These are phyloP conservation scores for Cottoperca gobio DNA, from an alignment of 2,797 vertebrate genomes.

Conservation along the genomic window DNA sequence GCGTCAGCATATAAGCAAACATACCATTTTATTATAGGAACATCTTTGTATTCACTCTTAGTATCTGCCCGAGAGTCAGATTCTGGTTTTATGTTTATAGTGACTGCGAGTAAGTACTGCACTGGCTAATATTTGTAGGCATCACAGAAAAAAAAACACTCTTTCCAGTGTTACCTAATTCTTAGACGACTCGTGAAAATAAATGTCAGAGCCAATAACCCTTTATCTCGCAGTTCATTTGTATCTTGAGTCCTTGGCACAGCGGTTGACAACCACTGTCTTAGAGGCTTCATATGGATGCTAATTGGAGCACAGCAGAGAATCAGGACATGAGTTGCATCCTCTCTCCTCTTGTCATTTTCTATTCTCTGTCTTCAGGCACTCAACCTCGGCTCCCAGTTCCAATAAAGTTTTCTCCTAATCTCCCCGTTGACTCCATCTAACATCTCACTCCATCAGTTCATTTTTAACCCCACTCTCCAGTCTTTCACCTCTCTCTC, in stretches of 20 bases:
- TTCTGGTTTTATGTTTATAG: background rate
- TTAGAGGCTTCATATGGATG: slow-evolving; percentile 53
- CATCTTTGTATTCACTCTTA: background rate
- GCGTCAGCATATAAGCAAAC: background rate
- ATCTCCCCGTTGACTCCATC: slow-evolving; percentile 49
- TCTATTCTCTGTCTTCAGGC: slow-evolving; percentile 68
- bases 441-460: slow-evolving; percentile 45
- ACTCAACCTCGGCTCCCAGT: slow-evolving; percentile 42
- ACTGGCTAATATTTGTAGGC: slow-evolving; percentile 33
- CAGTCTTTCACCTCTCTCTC: slow-evolving; percentile 28
- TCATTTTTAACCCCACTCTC: slow-evolving; percentile 17
- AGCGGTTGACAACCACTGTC: slow-evolving; percentile 57
- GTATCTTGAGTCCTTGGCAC: slow-evolving; percentile 38
- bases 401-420: slow-evolving; percentile 49
- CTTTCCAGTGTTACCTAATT: slow-evolving; percentile 13
- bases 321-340: slow-evolving; percentile 63
- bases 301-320: slow-evolving; percentile 69
- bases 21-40: background rate
- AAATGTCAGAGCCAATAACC: slow-evolving; percentile 43
- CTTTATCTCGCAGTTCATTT: slow-evolving; percentile 43
- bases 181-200: slow-evolving; percentile 31
- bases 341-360: slow-evolving; percentile 65
- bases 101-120: too few relatives aligned
- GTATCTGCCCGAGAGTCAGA: background rate
- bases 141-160: slow-evolving; percentile 7